phyloP scores from a whole-genome alignment of 2,113 vertebrate species.

The Cottus gobio region DNA sequence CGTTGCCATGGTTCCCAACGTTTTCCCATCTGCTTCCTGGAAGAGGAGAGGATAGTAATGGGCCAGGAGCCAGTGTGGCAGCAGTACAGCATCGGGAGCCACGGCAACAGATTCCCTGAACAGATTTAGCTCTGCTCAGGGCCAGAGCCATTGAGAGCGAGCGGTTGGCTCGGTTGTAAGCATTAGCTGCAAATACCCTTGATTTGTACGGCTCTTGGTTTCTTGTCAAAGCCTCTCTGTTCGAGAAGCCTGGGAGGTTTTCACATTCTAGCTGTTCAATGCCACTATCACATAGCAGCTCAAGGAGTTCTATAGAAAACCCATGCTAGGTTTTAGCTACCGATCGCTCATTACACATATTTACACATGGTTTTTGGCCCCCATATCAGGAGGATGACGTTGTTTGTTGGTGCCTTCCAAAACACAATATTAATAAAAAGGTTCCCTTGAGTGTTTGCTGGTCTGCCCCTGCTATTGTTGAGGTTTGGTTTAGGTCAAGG shows the following conservation, averaged over 20 bases:
- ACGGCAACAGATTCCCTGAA: constrained; percentile 61
- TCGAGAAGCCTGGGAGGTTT: constrained; percentile 14
- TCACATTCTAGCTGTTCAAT: constrained; percentile 18
- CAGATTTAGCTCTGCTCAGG: constrained; percentile 46
- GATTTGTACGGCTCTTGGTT: constrained; percentile 28
- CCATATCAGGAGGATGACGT: not conserved
- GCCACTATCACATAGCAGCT: constrained; percentile 3
- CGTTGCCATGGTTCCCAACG: constrained; percentile 41
- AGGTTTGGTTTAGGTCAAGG: not conserved
- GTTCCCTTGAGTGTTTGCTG: not conserved
- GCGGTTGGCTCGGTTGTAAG: constrained; percentile 34
- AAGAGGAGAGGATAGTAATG: constrained; percentile 51
- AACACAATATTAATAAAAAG: not conserved
- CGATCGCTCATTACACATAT: not conserved
- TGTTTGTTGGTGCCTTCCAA: not conserved
- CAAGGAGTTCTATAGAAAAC: not conserved
- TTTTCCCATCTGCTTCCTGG: constrained; percentile 37
- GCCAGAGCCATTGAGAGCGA: constrained; percentile 38
- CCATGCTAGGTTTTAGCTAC: not conserved
- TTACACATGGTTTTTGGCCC: not conserved
- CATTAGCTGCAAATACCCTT: constrained; percentile 44
- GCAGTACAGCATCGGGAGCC: constrained; percentile 59
- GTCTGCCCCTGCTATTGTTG: not conserved
- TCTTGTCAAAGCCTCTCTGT: constrained; percentile 32
- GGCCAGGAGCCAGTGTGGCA: constrained; percentile 63